Percentiles rank a stretch among this genome's conserved stretches.
phyloP scores from a whole-genome alignment of 2,113 vertebrate species.

The Oxyura jamaicensis region DNA sequence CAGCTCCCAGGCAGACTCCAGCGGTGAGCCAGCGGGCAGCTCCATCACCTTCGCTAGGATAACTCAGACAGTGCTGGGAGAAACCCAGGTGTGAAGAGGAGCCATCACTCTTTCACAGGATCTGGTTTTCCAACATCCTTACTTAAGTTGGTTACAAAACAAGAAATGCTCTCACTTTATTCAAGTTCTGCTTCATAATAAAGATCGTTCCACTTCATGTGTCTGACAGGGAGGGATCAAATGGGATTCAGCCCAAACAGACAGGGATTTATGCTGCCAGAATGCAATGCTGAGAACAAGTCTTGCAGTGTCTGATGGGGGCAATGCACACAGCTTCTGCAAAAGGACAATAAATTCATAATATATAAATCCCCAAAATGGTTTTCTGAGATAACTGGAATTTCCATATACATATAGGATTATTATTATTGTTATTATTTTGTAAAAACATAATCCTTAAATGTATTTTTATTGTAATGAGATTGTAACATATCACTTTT shows the following conservation, averaged over 20 bases:
- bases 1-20: neutral
- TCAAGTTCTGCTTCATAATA: neutral
- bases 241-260: neutral
- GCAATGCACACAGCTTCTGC: neutral
- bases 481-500: neutral
- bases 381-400: neutral
- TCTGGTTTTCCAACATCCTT: fast-evolving
- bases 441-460: neutral
- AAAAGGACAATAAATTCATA: neutral
- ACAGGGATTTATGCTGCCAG: neutral
- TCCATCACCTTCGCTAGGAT: neutral
- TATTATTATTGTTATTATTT: neutral
- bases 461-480: neutral
- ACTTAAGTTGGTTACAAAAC: neutral
- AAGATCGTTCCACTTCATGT: neutral
- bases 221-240: neutral
- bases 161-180: neutral
- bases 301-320: neutral
- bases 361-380: neutral
- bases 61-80: neutral
- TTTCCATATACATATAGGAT: neutral
- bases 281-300: neutral
- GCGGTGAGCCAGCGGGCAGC: neutral
- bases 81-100: neutral
- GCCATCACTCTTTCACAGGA: neutral